Evolutionary conservation across 2,888 invertebrate genomes (phyloP), one percentile per base, ranked within the genome.

Genomic region (Metacarcinus magister): DNA sequence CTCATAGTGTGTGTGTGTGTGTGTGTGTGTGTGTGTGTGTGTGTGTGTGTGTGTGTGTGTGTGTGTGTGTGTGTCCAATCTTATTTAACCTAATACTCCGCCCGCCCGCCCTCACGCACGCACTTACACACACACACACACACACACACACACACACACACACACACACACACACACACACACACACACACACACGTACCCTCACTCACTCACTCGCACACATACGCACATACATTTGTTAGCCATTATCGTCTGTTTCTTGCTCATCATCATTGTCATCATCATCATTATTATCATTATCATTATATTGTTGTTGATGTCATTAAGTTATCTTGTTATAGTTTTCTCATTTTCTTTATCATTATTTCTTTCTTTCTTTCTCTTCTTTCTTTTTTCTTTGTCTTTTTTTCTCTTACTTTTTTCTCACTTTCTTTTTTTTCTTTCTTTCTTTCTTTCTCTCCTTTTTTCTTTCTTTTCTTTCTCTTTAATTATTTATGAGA

Each of bases 391-490:
- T 46, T 48, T 46, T 23, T 92, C 46, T 46, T 23, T 92, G 13
- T 44, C 46, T 92, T 32, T 39, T 19, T 39, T 32, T 90, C n/a
- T 16, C 90, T 39, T 5, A 7, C 39, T 32, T 39, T 32, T 16
- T 32, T 16, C 5, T 39, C 16, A 2, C 32, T 32, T 16, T 39
- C 7, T 39, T 39, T 39, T 39, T 5, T 90, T 39, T 39, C 90
- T 90, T 39, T 39, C 28, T 90, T 39, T 90, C 90, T 32, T 16
- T 39, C 90, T 90, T 39, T 90, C 39, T 39, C 90, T 90, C 90
- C 16, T 39, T 90, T 39, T 39, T 5, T 90, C 90, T 90, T 39
- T 32, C 32, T 90, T 39, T 32, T 16, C 19, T 82, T 39, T 90
- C 0, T 90, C 10, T 39, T 7, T 28, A n/a, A n/a, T n/a, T n/a